Conservation (phyloP, 2,888 invertebrate genomes). For the Rhaphigaster nebulosa region DNA sequence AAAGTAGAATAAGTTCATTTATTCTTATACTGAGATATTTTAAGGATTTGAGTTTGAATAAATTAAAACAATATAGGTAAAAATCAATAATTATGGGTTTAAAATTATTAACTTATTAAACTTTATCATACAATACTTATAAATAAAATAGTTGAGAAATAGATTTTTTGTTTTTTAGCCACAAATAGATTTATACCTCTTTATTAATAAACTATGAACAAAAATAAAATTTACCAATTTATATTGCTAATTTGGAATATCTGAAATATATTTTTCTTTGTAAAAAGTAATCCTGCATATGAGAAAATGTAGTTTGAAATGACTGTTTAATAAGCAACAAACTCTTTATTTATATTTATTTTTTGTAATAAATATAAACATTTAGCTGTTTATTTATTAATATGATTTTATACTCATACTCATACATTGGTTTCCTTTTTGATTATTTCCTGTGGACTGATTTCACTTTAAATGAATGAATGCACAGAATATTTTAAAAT, state of each 20-base stretch:
- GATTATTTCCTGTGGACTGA: not conserved
- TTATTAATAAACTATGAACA: not conserved
- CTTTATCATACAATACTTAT: not conserved
- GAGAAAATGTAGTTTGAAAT: not conserved
- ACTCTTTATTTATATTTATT: not conserved
- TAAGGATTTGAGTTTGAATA: not conserved
- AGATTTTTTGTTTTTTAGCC: not conserved
- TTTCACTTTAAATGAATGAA: not conserved
- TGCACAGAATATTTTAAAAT: not conserved
- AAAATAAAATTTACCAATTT: not conserved
- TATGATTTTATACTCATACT: not conserved
- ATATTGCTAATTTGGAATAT: not conserved
- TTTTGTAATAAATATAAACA: not conserved
- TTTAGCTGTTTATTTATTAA: not conserved
- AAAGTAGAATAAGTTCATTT: not conserved
- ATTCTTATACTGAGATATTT: not conserved
- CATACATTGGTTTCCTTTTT: not conserved
- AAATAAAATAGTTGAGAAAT: not conserved
- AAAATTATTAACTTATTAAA: not conserved
- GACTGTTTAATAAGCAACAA: not conserved
- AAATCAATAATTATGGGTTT: not conserved
- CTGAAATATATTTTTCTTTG: not conserved
- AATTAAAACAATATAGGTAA: not conserved
- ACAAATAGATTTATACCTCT: not conserved
- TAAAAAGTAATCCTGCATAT: not conserved